These are phyloP conservation scores for Galeruca laticollis DNA, from an alignment of 2,888 invertebrate species.

Conservation along the genomic window DNA sequence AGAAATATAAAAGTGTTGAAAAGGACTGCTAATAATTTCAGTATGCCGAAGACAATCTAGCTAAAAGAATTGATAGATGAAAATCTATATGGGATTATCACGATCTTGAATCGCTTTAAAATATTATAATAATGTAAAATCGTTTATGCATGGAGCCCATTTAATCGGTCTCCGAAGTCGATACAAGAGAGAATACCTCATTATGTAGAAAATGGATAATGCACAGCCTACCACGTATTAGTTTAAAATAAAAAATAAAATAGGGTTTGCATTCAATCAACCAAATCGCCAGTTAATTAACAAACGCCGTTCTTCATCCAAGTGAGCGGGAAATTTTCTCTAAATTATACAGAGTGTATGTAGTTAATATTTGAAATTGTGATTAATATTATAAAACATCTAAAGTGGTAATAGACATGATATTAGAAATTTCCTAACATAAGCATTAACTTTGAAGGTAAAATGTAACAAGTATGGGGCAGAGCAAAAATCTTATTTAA, in stretches of 20 bases:
- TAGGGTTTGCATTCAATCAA: conserved; percentile 64
- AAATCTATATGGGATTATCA: conserved; percentile 62
- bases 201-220: conserved; percentile 65
- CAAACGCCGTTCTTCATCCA: conserved; percentile 47
- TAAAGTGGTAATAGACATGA: background rate
- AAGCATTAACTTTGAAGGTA: too few relatives aligned
- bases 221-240: conserved; percentile 54
- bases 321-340: conserved; percentile 51
- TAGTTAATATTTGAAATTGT: background rate
- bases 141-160: conserved; percentile 60
- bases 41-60: conserved; percentile 5
- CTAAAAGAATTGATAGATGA: conserved; percentile 42
- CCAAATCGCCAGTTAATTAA: conserved; percentile 64
- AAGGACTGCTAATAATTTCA: too few relatives aligned
- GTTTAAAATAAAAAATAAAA: conserved; percentile 46
- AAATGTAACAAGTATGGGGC: too few relatives aligned
- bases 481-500: too few relatives aligned
- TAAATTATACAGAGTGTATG: conserved; percentile 19
- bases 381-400: too few relatives aligned
- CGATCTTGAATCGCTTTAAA: conserved; percentile 59
- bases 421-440: background rate
- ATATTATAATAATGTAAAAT: conserved; percentile 63
- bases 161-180: conserved; percentile 53
- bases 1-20: too few relatives aligned
- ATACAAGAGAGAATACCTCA: conserved; percentile 62